Evolutionary conservation across 2,113 vertebrate species (phyloP), one percentile per base, ranked within the genome.

Genomic region (Bujurquina vittata): DNA sequence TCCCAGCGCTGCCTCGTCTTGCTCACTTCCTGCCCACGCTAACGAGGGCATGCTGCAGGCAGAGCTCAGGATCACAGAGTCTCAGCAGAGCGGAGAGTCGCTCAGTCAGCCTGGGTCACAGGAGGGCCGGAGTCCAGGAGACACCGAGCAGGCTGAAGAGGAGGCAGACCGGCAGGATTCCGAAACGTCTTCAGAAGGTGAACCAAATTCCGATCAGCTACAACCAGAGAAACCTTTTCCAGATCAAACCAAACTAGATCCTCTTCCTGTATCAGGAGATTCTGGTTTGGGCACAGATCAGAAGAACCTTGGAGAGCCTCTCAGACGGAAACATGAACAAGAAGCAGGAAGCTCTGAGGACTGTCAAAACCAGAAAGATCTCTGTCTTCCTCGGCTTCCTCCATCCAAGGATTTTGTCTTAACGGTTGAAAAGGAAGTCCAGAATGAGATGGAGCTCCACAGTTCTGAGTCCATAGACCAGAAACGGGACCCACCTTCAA

Each of bases 1-100:
- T 93, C 77, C 88, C 84, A 86, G 31, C 20, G 17, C 74, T 80
- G 79, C 81, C 54, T 59, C 15, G 37, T 91, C 92, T 80, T 22
- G 8, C 54, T 76, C 75, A 22, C 87, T 91, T 90, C 91, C 93
- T 86, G 83, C 33, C 79, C 46, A 3, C 22, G 0, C 72, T 65
- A 57, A 79, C 0, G 7, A 72, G 40, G 79, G 54, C 11, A 20
- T 0, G 43, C 29, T 49, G 33, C 57, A 29, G 15, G 14, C 26
- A 12, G 76, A 52, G 67, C 77, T 79, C 79, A 49, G 26, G 22
- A 79, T 52, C 74, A 77, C 77, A 26, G 56, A 62, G 46, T n/a
- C 75, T 11, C 77, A 33, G n/a, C 79, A 72, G 54, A 85, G 29
- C 20, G 12, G 26, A 78, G 63, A 57, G 43, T 20, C 57, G 3